Evolutionary conservation across 2,888 invertebrate species (phyloP).

Genomic region (Sphaerophoria taeniata): DNA sequence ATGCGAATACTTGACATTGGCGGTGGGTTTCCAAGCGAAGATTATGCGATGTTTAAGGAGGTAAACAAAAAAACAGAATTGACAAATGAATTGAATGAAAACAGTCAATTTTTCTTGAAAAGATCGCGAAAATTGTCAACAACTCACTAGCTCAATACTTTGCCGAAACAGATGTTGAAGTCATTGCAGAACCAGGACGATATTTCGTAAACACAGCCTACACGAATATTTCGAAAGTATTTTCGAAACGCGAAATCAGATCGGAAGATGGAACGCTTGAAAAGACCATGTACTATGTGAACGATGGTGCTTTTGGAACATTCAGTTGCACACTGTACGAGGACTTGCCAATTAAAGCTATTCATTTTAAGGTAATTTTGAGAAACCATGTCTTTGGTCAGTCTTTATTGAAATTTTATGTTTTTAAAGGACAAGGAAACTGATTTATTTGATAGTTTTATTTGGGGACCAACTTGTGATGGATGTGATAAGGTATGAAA

Average conservation of each 20-base stretch:
- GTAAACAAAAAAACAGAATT: constrained; percentile 64
- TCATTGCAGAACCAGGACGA: constrained; percentile 99
- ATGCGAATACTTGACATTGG: constrained; percentile 94
- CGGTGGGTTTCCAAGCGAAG: constrained; percentile 94
- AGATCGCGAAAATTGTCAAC: constrained; percentile 92
- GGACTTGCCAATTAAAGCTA: constrained; percentile 92
- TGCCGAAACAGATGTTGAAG: constrained; percentile 87
- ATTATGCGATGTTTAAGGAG: constrained; percentile 79
- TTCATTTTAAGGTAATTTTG: constrained; percentile 81
- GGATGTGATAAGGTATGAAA: constrained; percentile 93
- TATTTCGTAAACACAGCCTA: constrained; percentile 98
- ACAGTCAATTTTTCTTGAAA: constrained; percentile 74
- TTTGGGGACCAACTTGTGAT: constrained; percentile 99
- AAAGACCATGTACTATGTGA: constrained; percentile 96
- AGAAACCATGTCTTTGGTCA: no score
- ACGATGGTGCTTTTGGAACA: constrained; percentile 99
- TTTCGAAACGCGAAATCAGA: constrained; percentile 87
- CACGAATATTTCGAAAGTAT: constrained; percentile 94
- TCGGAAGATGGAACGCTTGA: constrained; percentile 78
- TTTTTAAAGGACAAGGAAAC: constrained; percentile 81
- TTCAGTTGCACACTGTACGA: constrained; percentile 99
- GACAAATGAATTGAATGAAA: neutral
- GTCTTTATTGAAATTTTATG: neutral
- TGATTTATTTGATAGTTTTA: constrained; percentile 80
- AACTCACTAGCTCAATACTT: constrained; percentile 91